Evolutionary conservation across 2,888 invertebrate genomes (phyloP).

Genomic region (Leptinotarsa rubiginosa): DNA sequence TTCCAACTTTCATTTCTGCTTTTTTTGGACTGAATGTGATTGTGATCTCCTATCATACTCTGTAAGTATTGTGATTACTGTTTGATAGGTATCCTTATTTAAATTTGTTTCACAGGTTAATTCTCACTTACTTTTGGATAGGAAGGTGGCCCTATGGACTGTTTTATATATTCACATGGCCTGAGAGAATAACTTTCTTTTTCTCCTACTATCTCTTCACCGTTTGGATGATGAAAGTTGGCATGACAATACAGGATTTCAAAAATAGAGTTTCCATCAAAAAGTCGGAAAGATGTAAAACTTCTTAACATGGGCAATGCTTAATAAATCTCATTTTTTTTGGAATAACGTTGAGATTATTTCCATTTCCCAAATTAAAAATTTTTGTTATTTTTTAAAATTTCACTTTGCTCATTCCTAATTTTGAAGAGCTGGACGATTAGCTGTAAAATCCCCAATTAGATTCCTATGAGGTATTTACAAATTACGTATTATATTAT

Average conservation of each 20-base stretch:
- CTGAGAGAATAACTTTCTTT: slow-evolving; percentile 43
- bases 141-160: slow-evolving; percentile 46
- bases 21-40: slow-evolving; percentile 41
- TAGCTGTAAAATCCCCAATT: too few relatives aligned
- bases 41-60: slow-evolving; percentile 37
- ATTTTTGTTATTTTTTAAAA: too few relatives aligned
- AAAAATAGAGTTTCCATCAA: slow-evolving; percentile 21
- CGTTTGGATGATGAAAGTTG: slow-evolving; percentile 41
- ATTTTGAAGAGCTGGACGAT: too few relatives aligned
- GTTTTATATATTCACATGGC: slow-evolving; percentile 46
- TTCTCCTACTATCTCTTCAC: slow-evolving; percentile 37
- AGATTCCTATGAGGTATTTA: too few relatives aligned
- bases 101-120: slow-evolving; percentile 33
- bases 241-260: slow-evolving; percentile 42
- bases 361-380: too few relatives aligned
- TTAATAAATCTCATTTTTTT: too few relatives aligned
- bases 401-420: too few relatives aligned
- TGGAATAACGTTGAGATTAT: too few relatives aligned
- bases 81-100: not conserved
- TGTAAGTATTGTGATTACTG: slow-evolving; percentile 40
- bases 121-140: slow-evolving; percentile 38
- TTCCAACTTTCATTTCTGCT: slow-evolving; percentile 45
- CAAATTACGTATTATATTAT: too few relatives aligned
- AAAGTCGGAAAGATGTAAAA: too few relatives aligned
- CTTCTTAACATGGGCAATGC: too few relatives aligned